Base-by-base conservation (phyloP, 2,888 invertebrate species). In the Machimus atricapillus region DNA sequence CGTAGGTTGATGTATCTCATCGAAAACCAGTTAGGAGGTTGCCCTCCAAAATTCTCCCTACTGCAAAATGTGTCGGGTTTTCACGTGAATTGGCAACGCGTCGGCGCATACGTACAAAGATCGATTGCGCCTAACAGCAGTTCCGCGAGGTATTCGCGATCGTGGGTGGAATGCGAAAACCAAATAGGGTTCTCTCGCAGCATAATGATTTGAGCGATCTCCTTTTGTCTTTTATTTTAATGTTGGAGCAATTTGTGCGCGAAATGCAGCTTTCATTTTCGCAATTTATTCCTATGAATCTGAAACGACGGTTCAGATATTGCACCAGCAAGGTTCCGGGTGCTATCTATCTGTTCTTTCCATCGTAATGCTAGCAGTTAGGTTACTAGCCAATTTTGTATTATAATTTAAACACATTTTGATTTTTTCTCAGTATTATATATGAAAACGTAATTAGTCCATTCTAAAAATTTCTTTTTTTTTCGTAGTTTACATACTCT, bases 201-300 rank as follows among this genome's bases (percentile, higher is more conserved):
- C 79, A 79, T 79, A 79, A 79, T 52, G 79, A 52, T 79, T 40
- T 79, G 52, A 79, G 79, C 66, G 66, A 52, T 79, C 52, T 79
- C 79, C 52, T 46, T 56, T 79, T 52, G 52, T 52, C 52, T 46
- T 79, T 52, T 79, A 52, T 79, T 78, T 78, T 79, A 23, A 52
- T 52, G 46, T 27, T 46, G 31, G 27, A 31, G 40, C 52, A 14
- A 79, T 79, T 79, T 79, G 52, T 52, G 16, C 4, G n/a, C 52
- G 52, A 16, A 52, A n/a, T 19, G 52, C 52, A n/a, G 52, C 52
- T 52, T 52, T 52, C 52, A n/a, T 52, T 52, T 52, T 52, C 52
- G n/a, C 52, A 52, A 52, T 43, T 78, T 78, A 40, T 31, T 23
- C 23, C 9, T 78, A 6, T 23, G 78, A 78, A 12, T 78, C 3